Conservation (phyloP, 2,113 vertebrate genomes). For the Pseudopipra pipra region DNA sequence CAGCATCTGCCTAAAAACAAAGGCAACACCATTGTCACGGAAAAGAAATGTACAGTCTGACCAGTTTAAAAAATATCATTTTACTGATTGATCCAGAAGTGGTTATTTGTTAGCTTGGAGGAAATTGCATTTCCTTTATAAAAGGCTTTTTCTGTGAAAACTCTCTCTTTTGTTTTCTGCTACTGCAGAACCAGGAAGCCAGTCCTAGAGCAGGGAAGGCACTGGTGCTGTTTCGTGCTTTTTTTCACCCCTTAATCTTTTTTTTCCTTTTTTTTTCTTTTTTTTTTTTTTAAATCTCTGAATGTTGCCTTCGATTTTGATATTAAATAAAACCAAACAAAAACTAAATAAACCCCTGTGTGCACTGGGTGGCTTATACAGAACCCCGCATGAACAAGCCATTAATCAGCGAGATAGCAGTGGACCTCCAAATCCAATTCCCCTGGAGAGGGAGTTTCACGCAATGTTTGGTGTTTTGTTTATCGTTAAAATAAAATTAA, state of each 20-base stretch:
- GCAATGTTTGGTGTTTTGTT: slow-evolving; percentile 54
- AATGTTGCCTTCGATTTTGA: slow-evolving; percentile 48
- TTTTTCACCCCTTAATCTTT: slow-evolving; percentile 23
- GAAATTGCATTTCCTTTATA: slow-evolving; percentile 77
- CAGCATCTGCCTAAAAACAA: slow-evolving; percentile 86
- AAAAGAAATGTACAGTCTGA: slow-evolving; percentile 80
- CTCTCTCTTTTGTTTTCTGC: slow-evolving; percentile 66
- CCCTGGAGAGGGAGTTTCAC: slow-evolving; percentile 39
- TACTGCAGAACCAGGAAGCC: slow-evolving; percentile 68
- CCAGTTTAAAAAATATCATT: slow-evolving; percentile 85
- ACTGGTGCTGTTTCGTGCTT: slow-evolving; percentile 80
- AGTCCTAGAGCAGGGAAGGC: slow-evolving; percentile 82
- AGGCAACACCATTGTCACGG: slow-evolving; percentile 80
- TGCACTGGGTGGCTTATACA: slow-evolving; percentile 54
- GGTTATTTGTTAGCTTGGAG: slow-evolving; percentile 64
- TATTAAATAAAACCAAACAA: slow-evolving; percentile 34
- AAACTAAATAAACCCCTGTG: slow-evolving; percentile 10
- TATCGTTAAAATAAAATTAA: slow-evolving; percentile 46
- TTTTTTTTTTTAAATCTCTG: slow-evolving; percentile 8
- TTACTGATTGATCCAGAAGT: slow-evolving; percentile 83
- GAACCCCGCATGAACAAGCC: slow-evolving; percentile 56
- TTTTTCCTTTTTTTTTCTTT: background rate
- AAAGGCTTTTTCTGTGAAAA: slow-evolving; percentile 85
- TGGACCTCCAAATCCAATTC: slow-evolving; percentile 69
- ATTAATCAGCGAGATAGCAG: slow-evolving; percentile 72